These are phyloP conservation scores for Gastrophysa polygoni DNA, from an alignment of 2,888 invertebrate genomes.

Conservation along the genomic window DNA sequence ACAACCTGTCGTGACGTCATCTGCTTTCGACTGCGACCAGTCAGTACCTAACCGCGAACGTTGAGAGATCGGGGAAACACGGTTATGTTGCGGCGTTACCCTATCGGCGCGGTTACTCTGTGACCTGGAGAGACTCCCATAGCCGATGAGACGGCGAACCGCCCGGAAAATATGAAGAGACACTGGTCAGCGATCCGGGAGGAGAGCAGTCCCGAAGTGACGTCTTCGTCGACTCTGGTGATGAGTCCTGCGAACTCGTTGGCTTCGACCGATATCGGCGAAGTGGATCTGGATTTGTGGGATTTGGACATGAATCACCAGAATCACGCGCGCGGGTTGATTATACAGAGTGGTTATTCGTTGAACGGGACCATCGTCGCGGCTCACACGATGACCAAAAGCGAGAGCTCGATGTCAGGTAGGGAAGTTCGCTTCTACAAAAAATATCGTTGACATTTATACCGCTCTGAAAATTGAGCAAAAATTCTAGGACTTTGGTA, in stretches of 20 bases:
- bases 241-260: slow-evolving; percentile 76
- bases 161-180: slow-evolving; percentile 66
- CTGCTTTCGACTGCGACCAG: slow-evolving; percentile 18
- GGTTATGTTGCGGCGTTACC: neutral
- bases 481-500: neutral
- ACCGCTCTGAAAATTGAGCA: too few relatives aligned
- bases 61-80: neutral
- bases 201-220: slow-evolving; percentile 77
- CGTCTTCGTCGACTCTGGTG: slow-evolving; percentile 73
- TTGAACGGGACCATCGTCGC: slow-evolving; percentile 53
- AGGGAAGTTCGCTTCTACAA: too few relatives aligned
- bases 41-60: neutral
- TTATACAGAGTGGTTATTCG: slow-evolving; percentile 54
- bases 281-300: slow-evolving; percentile 83
- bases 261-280: slow-evolving; percentile 76
- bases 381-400: slow-evolving; percentile 53
- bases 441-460: too few relatives aligned
- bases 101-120: neutral
- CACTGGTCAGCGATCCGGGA: slow-evolving; percentile 72
- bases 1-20: slow-evolving; percentile 60
- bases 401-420: slow-evolving; percentile 61
- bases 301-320: slow-evolving; percentile 68
- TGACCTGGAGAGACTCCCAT: slow-evolving; percentile 31
- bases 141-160: slow-evolving; percentile 27
- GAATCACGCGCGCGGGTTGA: slow-evolving; percentile 49